Base-by-base conservation (phyloP, 2,888 invertebrate species). In the Trichogramma dendrolimi region DNA sequence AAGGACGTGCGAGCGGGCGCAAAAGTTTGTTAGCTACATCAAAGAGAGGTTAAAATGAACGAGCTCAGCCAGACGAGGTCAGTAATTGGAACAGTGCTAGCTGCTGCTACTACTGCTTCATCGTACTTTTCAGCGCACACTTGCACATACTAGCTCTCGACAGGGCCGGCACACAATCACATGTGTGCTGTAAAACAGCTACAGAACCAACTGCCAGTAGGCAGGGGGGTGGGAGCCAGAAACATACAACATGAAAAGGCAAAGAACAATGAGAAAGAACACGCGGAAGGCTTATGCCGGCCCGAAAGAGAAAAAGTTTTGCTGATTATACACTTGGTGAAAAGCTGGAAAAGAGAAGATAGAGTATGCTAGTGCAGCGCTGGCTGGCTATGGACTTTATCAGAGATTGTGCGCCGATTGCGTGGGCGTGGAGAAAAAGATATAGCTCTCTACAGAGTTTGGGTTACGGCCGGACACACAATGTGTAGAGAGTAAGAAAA, bases 331-430 rank as follows among this genome's bases (percentile, higher is more conserved):
- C 44, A 58, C 58, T 51, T 38, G 47, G 43, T 5, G 38, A 0
- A 50, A 14, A 42, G 38, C 40, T 27, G 27, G 27, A 3, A 27
- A 27, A 27, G 27, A 27, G 27, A 27, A 27, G 27, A 27, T 27
- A 27, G 27, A 27, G 27, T 27, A 27, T 27, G 27, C 27, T 27
- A 27, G 43, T 5, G 38, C 1, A 50, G 39, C 39, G 38, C 40
- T 27, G 27, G 27, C 27, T 27, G 3, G 27, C 27, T 27, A 27
- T 27, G 41, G 39, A 42, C 44, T 61, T 27, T 53, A 64, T 61
- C 55, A 53, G 61, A 49, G 61, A 61, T 58, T 61, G 60, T 7
- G 50, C 39, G 50, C 42, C 60, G 58, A 63, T 60, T 60, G 54
- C 63, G 39, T 41, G 63, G 58, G 44, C 39, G 60, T 43, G 39